phyloP scores from a whole-genome alignment of 2,797 vertebrate genomes.

The Pipistrellus pygmaeus region DNA sequence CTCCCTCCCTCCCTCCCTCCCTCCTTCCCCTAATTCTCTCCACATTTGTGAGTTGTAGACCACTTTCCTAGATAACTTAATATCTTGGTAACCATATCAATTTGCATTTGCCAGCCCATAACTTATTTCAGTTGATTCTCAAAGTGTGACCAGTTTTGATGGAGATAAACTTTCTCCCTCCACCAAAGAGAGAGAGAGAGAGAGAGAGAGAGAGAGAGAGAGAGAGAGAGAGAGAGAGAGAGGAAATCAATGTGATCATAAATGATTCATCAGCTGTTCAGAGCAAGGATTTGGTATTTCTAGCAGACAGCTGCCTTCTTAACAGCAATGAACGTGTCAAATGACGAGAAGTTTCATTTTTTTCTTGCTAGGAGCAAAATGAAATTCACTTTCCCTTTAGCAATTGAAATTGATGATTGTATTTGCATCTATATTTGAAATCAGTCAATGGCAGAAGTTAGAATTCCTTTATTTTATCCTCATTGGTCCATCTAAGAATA shows the following conservation, averaged over 20 bases:
- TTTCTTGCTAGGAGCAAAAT: conserved; percentile 57
- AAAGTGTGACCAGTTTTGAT: conserved; percentile 56
- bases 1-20: no score
- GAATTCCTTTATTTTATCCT: background rate
- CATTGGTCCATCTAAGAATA: conserved; percentile 8
- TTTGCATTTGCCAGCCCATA: conserved; percentile 9
- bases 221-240: no score
- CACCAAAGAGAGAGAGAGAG: background rate
- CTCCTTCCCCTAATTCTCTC: background rate
- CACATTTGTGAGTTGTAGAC: background rate
- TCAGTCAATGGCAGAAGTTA: conserved; percentile 34
- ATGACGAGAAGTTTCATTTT: conserved; percentile 62
- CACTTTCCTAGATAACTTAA: conserved; percentile 29
- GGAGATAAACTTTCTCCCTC: conserved; percentile 48
- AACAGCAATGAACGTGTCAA: conserved; percentile 56
- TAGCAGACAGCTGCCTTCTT: conserved; percentile 56
- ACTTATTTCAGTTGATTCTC: conserved; percentile 33
- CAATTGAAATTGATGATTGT: conserved; percentile 5
- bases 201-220: no score
- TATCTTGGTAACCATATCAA: conserved; percentile 26
- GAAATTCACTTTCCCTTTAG: conserved; percentile 56
- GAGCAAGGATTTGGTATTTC: conserved; percentile 67
- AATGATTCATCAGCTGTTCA: conserved; percentile 75
- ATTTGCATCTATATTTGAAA: conserved; percentile 58
- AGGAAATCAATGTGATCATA: conserved; percentile 67